Evolutionary conservation across 2,888 invertebrate species (phyloP).

Genomic region (Nemurella pictetii): DNA sequence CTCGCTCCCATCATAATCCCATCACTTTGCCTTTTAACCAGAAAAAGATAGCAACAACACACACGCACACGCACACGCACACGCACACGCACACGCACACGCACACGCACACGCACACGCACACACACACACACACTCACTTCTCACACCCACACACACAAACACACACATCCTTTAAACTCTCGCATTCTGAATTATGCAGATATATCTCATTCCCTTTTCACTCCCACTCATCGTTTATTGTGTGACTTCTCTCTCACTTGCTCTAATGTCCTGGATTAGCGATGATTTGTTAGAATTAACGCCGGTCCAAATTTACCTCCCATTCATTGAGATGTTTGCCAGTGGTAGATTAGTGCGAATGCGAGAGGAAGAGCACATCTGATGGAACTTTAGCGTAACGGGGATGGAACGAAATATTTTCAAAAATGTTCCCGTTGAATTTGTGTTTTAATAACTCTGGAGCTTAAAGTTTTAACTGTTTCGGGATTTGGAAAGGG

Average conservation of each 20-base stretch:
- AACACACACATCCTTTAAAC: neutral
- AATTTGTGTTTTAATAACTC: neutral
- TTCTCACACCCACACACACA: no score
- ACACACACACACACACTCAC: no score
- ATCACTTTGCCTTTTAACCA: neutral
- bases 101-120: no score
- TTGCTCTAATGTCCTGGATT: neutral
- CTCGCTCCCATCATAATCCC: neutral
- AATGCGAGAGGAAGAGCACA: neutral
- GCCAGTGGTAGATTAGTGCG: neutral
- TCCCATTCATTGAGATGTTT: neutral
- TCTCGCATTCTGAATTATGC: neutral
- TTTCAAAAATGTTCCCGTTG: neutral
- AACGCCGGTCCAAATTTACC: neutral
- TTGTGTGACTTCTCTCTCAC: neutral
- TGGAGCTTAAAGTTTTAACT: neutral
- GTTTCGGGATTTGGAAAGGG: neutral
- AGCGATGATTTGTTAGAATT: neutral
- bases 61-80: no score
- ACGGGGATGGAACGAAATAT: neutral
- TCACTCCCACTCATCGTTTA: slow-evolving; percentile 9
- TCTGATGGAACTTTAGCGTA: neutral
- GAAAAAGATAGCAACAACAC: neutral
- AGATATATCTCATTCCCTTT: neutral
- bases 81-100: no score